Conservation (phyloP, 1,140 invertebrate genomes). For the Oncopodura yosiiana region DNA sequence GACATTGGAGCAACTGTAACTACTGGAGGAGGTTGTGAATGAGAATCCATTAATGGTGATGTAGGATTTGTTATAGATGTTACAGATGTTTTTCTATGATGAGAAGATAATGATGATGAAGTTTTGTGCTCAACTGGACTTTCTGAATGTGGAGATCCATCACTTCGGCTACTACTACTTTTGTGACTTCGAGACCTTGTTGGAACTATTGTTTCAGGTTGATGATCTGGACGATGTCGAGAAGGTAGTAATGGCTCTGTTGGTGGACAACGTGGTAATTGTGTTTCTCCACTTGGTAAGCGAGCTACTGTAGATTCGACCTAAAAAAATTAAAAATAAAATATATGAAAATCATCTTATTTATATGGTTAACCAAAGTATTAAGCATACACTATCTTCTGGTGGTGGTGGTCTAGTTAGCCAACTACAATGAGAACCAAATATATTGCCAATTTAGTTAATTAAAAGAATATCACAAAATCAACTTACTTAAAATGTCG, state of each 20-base stretch:
- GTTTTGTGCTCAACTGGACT: neutral
- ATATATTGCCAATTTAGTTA: constrained; percentile 32
- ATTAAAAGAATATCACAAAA: neutral
- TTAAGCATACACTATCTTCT: constrained; percentile 69
- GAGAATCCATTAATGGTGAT: neutral
- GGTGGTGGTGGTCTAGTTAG: constrained; percentile 78
- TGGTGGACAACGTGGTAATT: constrained; percentile 34
- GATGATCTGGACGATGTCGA: neutral
- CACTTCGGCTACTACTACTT: neutral
- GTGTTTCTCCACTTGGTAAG: constrained; percentile 61
- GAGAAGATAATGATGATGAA: neutral
- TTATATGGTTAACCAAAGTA: too few species aligned
- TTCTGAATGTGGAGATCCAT: neutral
- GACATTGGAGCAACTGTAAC: constrained; percentile 34
- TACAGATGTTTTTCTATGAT: neutral
- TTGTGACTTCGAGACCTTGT: constrained; percentile 5
- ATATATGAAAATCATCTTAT: too few species aligned
- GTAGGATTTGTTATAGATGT: neutral
- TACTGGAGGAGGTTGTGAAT: constrained; percentile 17
- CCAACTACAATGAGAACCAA: too few species aligned
- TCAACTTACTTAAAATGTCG: constrained; percentile 49
- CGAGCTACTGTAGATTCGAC: constrained; percentile 63
- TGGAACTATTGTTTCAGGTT: neutral
- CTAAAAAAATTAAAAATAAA: too few species aligned
- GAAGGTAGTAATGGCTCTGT: constrained; percentile 20